phyloP scores from a whole-genome alignment of 1,140 invertebrate genomes.

The Euura lappo region DNA sequence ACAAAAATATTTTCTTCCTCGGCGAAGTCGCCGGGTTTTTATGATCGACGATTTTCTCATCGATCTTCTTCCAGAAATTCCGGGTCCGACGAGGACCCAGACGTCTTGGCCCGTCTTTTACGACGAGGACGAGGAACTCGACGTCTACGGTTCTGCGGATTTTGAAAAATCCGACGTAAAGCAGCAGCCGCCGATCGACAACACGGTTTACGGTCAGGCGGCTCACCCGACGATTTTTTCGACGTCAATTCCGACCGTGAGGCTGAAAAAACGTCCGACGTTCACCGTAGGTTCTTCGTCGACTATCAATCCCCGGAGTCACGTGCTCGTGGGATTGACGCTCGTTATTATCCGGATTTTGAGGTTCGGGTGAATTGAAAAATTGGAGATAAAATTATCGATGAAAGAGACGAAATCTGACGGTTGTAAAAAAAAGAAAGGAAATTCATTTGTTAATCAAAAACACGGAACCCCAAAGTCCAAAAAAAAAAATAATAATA shows the following conservation, averaged over 20 bases:
- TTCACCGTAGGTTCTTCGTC: conserved; percentile 22
- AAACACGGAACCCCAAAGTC: not conserved
- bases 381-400: not conserved
- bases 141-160: conserved; percentile 37
- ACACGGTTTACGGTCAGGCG: conserved; percentile 36
- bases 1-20: too few species aligned
- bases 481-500: too few species aligned
- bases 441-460: not conserved
- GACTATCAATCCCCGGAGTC: not conserved
- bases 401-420: not conserved
- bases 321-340: not conserved
- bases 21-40: too few species aligned
- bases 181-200: conserved; percentile 36
- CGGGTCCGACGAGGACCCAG: conserved; percentile 33
- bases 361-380: too few species aligned
- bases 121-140: conserved; percentile 37
- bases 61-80: conserved; percentile 36
- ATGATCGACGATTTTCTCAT: too few species aligned
- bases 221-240: conserved; percentile 29
- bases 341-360: not conserved
- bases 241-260: conserved; percentile 31
- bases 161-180: conserved; percentile 37
- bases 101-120: conserved; percentile 25
- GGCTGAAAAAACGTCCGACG: conserved; percentile 34
- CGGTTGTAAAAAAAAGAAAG: not conserved